Evolutionary conservation across 2,113 vertebrate species (phyloP), one percentile per base, ranked within the genome.

Genomic region (Nerophis lumbriciformis): DNA sequence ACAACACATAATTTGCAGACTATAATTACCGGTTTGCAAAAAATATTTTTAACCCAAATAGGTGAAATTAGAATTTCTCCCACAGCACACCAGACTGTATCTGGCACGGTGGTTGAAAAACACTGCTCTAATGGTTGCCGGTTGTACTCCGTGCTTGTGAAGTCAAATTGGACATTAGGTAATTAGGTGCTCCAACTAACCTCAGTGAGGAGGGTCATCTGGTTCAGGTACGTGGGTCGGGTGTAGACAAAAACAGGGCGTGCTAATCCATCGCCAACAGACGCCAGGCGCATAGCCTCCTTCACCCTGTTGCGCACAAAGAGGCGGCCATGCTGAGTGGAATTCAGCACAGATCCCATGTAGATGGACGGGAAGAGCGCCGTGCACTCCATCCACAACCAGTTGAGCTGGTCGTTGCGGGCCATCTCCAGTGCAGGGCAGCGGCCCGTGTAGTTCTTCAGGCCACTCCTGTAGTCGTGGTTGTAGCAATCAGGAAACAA

Each of bases 401-500:
- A 87, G 61, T 80, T 84, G 0, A 93, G 89, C 14, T 90, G 76
- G 65, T 93, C 58, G 7, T 93, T 93, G 7, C 92, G 89, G 2
- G 7, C 2, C 52, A 83, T 37, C 65, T 93, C 92, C 60, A 89
- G 12, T 0, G 8, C 16, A 0, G 92, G 92, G 59, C 92, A 93
- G 48, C 61, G 86, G 8, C 92, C 92, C 0, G 88, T 90, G 82
- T 91, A 93, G 75, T 80, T 84, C 15, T 79, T 64, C 63, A 88
- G 72, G 16, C 65, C 78, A 8, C n/a, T 78, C 71, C 64, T 84
- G 80, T 93, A 93, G 68, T 92, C 78, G 19, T 93, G 91, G 81
- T 93, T 93, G 72, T 93, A 93, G 74, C 92, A 93, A 68, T 93
- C 92, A 1, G 92, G 92, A 78, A 93, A 93, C 59, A 93, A 81